These are phyloP conservation scores for Zaprionus obscuricornis DNA, from an alignment of 2,888 invertebrate species.

Conservation along the genomic window DNA sequence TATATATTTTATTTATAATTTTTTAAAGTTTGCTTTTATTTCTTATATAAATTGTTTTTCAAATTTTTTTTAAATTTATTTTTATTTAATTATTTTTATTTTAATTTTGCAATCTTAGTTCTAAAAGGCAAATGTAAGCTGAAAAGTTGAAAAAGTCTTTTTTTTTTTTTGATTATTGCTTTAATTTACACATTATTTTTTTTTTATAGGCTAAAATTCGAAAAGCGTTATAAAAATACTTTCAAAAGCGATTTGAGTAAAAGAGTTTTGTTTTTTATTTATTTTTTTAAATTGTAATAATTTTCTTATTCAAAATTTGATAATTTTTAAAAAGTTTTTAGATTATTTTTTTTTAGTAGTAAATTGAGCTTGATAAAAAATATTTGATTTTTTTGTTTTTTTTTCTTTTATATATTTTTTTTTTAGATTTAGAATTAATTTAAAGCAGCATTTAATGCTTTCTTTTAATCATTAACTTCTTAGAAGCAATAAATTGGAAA, in stretches of 20 bases:
- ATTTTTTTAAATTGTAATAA: slow-evolving; percentile 33
- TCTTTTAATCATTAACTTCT: slow-evolving; percentile 71
- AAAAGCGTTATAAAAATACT: slow-evolving; percentile 80
- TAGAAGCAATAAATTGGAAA: slow-evolving; percentile 72
- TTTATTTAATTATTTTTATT: slow-evolving; percentile 34
- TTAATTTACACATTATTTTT: slow-evolving; percentile 54
- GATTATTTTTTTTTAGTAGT: slow-evolving; percentile 33
- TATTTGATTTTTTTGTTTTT: slow-evolving; percentile 45
- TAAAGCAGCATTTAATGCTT: slow-evolving; percentile 74
- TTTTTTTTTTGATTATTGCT: slow-evolving; percentile 59
- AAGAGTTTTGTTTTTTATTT: slow-evolving; percentile 40
- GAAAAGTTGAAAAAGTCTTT: slow-evolving; percentile 73
- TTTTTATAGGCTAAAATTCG: slow-evolving; percentile 54
- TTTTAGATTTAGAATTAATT: slow-evolving; percentile 27
- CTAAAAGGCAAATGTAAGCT: slow-evolving; percentile 79
- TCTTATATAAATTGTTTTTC: slow-evolving; percentile 7
- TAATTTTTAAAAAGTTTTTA: slow-evolving; percentile 14
- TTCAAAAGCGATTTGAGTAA: slow-evolving; percentile 74
- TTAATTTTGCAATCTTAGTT: slow-evolving; percentile 54
- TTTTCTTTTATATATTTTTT: slow-evolving; percentile 3
- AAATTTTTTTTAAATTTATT: slow-evolving; percentile 16
- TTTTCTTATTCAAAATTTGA: slow-evolving; percentile 35
- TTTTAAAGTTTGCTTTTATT: slow-evolving; percentile 6
- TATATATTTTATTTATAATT: slow-evolving; percentile 16
- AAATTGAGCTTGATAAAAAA: slow-evolving; percentile 67